phyloP scores from a whole-genome alignment of 2,888 invertebrate genomes.

The Microplitis manilae region DNA sequence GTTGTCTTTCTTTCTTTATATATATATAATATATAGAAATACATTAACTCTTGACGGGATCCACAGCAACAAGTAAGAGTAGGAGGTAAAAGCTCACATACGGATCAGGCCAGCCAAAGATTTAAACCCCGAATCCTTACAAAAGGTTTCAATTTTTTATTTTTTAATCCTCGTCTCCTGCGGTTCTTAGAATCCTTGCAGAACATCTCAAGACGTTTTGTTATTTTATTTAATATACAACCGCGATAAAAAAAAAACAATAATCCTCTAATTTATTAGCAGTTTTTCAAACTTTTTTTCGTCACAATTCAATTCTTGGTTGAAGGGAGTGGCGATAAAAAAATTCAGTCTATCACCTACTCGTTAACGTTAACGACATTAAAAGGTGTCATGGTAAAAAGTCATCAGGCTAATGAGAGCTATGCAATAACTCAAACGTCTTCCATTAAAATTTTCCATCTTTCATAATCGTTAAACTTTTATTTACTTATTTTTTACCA shows the following conservation, averaged over 20 bases:
- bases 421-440: conserved; percentile 30
- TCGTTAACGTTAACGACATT: conserved; percentile 63
- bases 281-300: not conserved
- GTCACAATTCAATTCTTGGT: not conserved
- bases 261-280: not conserved
- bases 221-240: not conserved
- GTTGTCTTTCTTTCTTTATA: conserved; percentile 20
- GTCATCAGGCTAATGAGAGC: conserved; percentile 63
- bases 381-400: conserved; percentile 66
- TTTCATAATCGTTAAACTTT: not conserved
- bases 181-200: not conserved
- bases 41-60: not conserved
- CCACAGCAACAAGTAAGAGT: not conserved
- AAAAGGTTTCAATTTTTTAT: not conserved
- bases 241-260: not conserved
- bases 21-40: conserved; percentile 36
- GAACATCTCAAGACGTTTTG: not conserved
- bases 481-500: not conserved
- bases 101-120: not conserved
- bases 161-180: not conserved
- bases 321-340: not conserved
- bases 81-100: conserved; percentile 37
- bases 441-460: not conserved
- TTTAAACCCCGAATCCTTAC: not conserved
- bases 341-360: conserved; percentile 14